Base-by-base conservation (phyloP, 1,140 invertebrate genomes). In the Vanessa tameamea region DNA sequence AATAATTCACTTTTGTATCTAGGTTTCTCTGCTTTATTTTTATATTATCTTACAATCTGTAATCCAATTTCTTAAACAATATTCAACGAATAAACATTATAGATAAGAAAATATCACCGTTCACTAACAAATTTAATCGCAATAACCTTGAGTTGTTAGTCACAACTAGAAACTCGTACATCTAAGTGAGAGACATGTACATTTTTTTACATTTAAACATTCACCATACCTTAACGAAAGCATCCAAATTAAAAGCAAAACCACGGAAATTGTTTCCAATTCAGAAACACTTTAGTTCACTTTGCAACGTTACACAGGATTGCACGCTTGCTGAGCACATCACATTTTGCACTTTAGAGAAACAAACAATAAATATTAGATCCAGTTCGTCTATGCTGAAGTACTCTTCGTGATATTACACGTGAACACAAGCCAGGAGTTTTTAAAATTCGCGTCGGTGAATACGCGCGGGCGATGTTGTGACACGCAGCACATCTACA, bases 221-320 rank as follows among this genome's bases (percentile, higher is more conserved):
- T 12, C 48, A 53, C 76, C 74, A 55, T 70, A 76, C 77, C 70
- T 70, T 57, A 31, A 64, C 55, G 48, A 69, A 70, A 63, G 69
- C 67, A 76, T 79, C 70, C 74, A 64, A 75, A 68, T 76, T 73
- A 72, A 72, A 68, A 78, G 59, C 75, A 74, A 82, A 84, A 75
- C 75, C 80, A 85, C 78, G 76, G 77, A 82, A 83, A 82, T 76
- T 82, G 78, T 88, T 85, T 87, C 84, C 84, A 86, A 89, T 79
- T 88, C 81, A 86, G 81, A 87, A 86, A 79, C 89, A 92, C 88
- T 84, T 86, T 85, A 90, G 88, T 91, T 87, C 87, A 91, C 87
- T 85, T 80, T 61, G 73, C 77, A 87, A 87, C 84, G 87, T 88
- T 87, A 86, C 85, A 90, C 86, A 87, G 80, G 81, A 82, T 72